Percentiles rank a stretch among this genome's conserved stretches.
phyloP scores from a whole-genome alignment of 2,113 vertebrate genomes.

The Amblyornis subalaris region DNA sequence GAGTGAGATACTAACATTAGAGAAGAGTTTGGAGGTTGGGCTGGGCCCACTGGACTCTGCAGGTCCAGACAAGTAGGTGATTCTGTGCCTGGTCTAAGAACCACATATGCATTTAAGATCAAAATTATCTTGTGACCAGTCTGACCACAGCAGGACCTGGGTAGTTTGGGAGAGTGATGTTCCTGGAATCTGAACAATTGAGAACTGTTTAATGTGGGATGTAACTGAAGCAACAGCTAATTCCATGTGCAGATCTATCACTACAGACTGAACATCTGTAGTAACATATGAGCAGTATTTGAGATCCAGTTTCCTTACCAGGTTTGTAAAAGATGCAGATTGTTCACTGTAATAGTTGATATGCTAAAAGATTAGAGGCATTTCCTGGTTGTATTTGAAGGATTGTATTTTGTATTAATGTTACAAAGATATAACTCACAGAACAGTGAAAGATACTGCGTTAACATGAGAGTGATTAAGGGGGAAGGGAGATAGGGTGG shows the following conservation, averaged over 20 bases:
- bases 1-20: not conserved
- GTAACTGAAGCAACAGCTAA: not conserved
- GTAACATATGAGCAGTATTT: not conserved
- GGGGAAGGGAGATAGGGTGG: not conserved
- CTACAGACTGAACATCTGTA: not conserved
- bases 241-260: not conserved
- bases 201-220: not conserved
- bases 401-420: not conserved
- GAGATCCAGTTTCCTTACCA: not conserved
- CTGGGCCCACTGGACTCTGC: not conserved
- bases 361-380: not conserved
- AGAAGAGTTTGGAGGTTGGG: not conserved
- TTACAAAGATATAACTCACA: not conserved
- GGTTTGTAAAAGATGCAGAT: not conserved
- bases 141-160: not conserved
- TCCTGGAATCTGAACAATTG: not conserved
- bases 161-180: not conserved
- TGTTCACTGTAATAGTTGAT: not conserved
- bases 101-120: accelerated
- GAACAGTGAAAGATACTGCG: not conserved
- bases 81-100: not conserved
- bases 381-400: not conserved
- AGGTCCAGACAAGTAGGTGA: accelerated
- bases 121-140: not conserved
- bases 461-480: not conserved